Evolutionary conservation across 2,797 vertebrate genomes (phyloP).

Genomic region (Galago senegalensis): DNA sequence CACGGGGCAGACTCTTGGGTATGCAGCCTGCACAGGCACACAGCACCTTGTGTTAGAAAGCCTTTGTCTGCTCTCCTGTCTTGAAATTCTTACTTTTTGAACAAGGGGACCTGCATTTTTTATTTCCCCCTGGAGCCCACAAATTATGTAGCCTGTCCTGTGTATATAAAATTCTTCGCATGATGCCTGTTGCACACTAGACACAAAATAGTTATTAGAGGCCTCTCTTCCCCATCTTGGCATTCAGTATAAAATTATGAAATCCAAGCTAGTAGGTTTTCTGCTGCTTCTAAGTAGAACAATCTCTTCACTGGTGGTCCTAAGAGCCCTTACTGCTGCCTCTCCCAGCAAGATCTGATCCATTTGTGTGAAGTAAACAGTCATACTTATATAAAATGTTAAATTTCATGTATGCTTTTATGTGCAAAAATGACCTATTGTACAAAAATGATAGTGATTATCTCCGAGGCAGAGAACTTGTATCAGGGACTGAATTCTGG

Average conservation of each 20-base stretch:
- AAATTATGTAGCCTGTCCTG: background rate
- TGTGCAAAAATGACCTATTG: background rate
- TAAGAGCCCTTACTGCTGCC: background rate
- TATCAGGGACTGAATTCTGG: background rate
- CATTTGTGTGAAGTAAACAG: background rate
- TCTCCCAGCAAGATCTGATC: background rate
- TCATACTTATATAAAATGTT: background rate
- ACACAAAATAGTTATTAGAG: background rate
- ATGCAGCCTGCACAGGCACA: rapidly evolving
- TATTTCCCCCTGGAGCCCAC: background rate
- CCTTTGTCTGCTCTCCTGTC: background rate
- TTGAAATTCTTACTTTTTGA: slow-evolving; percentile 35
- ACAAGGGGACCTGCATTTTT: background rate
- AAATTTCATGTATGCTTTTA: background rate
- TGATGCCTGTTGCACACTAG: background rate
- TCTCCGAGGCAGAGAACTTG: background rate
- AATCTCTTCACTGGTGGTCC: background rate
- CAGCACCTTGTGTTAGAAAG: background rate
- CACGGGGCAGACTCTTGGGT: rapidly evolving
- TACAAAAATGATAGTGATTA: background rate
- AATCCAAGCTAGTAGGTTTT: background rate
- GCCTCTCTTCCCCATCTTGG: background rate
- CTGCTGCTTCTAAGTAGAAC: background rate
- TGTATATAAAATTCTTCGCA: background rate
- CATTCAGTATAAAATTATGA: background rate